These are phyloP conservation scores for Acrocephalus arundinaceus DNA, from an alignment of 2,113 vertebrate genomes.

Conservation along the genomic window DNA sequence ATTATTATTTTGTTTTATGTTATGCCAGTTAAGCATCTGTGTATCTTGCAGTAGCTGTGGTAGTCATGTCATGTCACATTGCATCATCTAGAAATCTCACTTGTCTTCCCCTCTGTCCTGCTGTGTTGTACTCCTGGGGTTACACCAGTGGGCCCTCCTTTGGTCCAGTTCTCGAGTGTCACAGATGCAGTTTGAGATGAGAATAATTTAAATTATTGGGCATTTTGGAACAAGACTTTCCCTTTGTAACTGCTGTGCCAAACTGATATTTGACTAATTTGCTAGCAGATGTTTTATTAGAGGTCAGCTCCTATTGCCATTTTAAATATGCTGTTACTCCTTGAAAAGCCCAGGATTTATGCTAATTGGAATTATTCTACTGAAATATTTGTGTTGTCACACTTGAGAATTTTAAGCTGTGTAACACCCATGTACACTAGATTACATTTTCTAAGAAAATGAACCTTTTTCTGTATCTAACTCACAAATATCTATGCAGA, in stretches of 20 bases:
- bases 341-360: background rate
- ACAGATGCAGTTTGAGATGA: background rate
- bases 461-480: background rate
- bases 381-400: background rate
- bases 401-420: background rate
- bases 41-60: background rate
- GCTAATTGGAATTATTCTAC: background rate
- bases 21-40: background rate
- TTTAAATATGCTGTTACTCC: background rate
- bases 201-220: background rate
- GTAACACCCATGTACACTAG: background rate
- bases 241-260: background rate
- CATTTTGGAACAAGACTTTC: background rate
- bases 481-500: background rate
- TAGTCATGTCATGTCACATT: fast-evolving
- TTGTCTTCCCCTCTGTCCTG: background rate
- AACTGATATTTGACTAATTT: background rate
- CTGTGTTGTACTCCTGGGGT: background rate
- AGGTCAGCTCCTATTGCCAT: background rate
- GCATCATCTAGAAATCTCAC: background rate
- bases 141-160: background rate
- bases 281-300: background rate
- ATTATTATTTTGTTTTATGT: background rate
- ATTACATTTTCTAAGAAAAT: background rate
- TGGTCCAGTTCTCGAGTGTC: background rate